phyloP scores from a whole-genome alignment of 2,113 vertebrate genomes.

The Megaptera novaeangliae region DNA sequence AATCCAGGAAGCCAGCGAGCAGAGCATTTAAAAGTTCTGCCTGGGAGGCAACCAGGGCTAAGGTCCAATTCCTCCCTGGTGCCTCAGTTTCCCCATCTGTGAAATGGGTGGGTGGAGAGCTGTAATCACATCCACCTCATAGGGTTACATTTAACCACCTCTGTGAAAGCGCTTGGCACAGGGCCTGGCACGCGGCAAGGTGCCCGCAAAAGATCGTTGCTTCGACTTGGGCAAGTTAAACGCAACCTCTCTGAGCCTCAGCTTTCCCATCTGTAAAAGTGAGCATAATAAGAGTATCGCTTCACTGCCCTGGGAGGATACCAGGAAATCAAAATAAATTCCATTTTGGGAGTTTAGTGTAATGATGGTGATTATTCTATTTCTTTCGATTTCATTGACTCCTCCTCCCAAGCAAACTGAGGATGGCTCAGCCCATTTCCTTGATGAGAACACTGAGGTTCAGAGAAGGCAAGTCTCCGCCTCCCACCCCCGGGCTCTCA shows the following conservation, averaged over 20 bases:
- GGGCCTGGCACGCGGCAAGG: background rate
- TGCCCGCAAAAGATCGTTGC: rapidly evolving
- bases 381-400: background rate
- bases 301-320: background rate
- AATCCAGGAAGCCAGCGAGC: background rate
- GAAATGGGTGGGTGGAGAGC: background rate
- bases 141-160: background rate
- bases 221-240: background rate
- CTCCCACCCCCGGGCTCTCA: too few species aligned
- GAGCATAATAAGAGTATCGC: background rate
- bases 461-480: background rate
- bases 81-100: background rate
- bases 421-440: background rate
- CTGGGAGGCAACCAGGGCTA: background rate
- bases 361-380: background rate
- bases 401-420: background rate
- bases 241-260: background rate
- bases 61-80: background rate
- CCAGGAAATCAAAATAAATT: background rate
- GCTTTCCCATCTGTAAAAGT: background rate
- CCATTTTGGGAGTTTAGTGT: rapidly evolving
- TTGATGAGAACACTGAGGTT: background rate
- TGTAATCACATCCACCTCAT: background rate
- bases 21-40: background rate
- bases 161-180: rapidly evolving